Conservation (phyloP, 2,113 vertebrate species). For the Talpa occidentalis region DNA sequence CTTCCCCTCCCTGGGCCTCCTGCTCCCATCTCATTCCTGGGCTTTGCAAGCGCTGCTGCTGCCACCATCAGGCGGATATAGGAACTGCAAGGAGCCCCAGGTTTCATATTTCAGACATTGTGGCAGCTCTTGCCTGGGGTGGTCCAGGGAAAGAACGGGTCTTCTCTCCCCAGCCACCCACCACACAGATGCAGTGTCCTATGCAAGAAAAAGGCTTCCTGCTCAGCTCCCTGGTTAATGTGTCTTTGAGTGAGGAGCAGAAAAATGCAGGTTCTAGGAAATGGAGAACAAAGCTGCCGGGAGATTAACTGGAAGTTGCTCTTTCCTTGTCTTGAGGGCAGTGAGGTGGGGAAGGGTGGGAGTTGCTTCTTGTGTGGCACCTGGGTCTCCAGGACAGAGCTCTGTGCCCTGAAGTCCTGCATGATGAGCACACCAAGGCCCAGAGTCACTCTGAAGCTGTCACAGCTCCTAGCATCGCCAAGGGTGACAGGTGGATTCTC, state of each 20-base stretch:
- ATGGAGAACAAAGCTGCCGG: neutral
- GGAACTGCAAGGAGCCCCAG: neutral
- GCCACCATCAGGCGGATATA: constrained; percentile 86
- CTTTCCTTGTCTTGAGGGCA: neutral
- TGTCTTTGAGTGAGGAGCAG: neutral
- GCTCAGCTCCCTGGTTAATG: neutral
- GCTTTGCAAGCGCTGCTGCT: constrained; percentile 86
- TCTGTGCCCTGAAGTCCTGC: neutral
- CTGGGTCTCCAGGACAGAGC: neutral
- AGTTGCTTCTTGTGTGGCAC: neutral
- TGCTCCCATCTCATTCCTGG: neutral
- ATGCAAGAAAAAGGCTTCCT: neutral
- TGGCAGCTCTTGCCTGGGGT: neutral
- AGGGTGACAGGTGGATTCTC: constrained; percentile 69
- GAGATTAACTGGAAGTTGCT: neutral
- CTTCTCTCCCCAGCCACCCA: neutral
- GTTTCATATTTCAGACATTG: accelerated
- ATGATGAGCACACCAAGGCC: neutral
- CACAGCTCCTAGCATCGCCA: constrained; percentile 63
- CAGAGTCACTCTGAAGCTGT: constrained; percentile 39
- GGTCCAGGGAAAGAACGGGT: neutral
- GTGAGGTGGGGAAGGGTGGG: too few relatives aligned
- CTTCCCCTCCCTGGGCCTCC: too few relatives aligned
- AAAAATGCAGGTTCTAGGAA: neutral
- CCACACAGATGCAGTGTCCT: neutral